A percentile compares a stretch with the other conserved stretches of the same genome.
phyloP scores from a whole-genome alignment of 2,888 invertebrate species.

The Isotomurus palustris region DNA sequence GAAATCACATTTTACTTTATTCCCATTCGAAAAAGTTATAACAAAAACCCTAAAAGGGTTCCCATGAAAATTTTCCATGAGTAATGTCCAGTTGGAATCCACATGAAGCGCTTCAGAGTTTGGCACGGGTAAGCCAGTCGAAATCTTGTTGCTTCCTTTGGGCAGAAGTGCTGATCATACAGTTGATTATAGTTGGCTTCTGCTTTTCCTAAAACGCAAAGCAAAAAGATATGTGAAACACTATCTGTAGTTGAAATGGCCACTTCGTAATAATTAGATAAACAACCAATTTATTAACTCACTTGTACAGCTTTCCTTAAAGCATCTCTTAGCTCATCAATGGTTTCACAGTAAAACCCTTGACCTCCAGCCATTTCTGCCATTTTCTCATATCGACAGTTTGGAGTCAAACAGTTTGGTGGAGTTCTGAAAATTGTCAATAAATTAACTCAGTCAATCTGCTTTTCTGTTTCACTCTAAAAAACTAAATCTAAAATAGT shows the following conservation, averaged over 20 bases:
- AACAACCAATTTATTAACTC: too few relatives aligned
- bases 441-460: neutral
- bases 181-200: constrained; percentile 81
- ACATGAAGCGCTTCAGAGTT: constrained; percentile 58
- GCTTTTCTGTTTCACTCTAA: neutral
- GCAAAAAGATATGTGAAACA: neutral
- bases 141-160: constrained; percentile 87
- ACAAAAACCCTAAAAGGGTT: too few relatives aligned
- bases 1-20: too few relatives aligned
- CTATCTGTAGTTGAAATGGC: neutral
- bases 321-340: constrained; percentile 69
- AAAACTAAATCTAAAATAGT: neutral
- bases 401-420: constrained; percentile 71
- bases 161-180: constrained; percentile 80
- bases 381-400: constrained; percentile 83
- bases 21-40: too few relatives aligned
- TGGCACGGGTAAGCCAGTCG: constrained; percentile 88
- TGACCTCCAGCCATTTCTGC: constrained; percentile 77
- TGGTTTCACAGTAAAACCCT: constrained; percentile 73
- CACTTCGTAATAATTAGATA: neutral
- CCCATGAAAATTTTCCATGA: neutral
- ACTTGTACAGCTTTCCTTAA: constrained; percentile 62
- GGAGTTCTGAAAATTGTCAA: constrained; percentile 63
- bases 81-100: neutral
- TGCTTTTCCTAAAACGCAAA: constrained; percentile 56